Conservation (phyloP, 35 echinoderm and acorn worm species). For the Ptychodera flava region DNA sequence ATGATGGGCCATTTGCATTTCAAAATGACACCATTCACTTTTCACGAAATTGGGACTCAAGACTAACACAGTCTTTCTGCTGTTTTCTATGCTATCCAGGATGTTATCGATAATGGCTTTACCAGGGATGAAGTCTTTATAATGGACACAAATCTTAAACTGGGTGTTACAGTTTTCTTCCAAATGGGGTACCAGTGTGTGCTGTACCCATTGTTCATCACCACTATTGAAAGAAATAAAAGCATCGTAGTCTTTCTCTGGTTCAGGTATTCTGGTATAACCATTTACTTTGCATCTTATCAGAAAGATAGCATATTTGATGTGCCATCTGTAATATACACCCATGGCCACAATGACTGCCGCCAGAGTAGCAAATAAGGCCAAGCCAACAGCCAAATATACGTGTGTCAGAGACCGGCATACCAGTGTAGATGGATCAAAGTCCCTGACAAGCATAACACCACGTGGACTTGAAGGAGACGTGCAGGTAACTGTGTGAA, state of each 20-base stretch:
- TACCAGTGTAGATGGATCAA: not conserved
- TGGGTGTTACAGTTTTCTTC: not conserved
- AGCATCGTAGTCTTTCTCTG: not conserved
- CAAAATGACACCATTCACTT: conserved; percentile 24
- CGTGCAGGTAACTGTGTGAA: not conserved
- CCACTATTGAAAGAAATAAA: conserved; percentile 18
- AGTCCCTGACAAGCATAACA: not conserved
- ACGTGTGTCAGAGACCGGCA: not conserved
- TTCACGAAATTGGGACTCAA: not conserved
- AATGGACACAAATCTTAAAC: conserved; percentile 5
- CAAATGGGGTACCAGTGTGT: not conserved
- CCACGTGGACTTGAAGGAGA: not conserved
- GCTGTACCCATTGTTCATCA: not conserved
- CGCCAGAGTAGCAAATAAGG: not conserved
- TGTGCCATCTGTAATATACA: not conserved
- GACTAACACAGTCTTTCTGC: conserved; percentile 7
- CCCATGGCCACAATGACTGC: not conserved
- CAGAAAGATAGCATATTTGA: not conserved
- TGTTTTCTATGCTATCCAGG: not conserved
- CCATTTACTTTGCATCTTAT: not conserved
- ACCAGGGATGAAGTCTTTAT: not conserved
- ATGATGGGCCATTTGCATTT: conserved; percentile 15
- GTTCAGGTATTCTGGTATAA: not conserved
- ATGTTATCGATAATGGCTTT: conserved; percentile 7
- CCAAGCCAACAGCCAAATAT: not conserved